Base-by-base conservation (phyloP, 2,888 invertebrate species). In the Noctua fimbriata region DNA sequence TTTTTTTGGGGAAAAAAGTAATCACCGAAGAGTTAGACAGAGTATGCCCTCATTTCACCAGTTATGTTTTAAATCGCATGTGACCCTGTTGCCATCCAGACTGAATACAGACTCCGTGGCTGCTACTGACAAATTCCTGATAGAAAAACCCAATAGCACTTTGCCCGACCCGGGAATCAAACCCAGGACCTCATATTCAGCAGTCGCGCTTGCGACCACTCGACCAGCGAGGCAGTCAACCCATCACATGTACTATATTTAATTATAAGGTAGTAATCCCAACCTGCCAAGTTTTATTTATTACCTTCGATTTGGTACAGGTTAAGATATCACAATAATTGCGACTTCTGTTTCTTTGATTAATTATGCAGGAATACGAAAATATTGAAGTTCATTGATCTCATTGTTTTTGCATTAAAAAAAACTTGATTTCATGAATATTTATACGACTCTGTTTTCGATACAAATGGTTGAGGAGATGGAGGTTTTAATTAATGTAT, bases 271-370 rank as follows among this genome's bases (percentile, higher is more conserved):
- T 49, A 60, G 77, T 52, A 71, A 71, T 82, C 49, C 52, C 6
- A 73, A 32, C 55, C 63, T 55, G 63, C 12, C 44, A 60, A 72
- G 24, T 24, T 70, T 79, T 79, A 89, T 89, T 89, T 84, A 87
- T 85, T 79, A 41, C 78, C 28, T 60, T 71, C 75, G 44, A 76
- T 76, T 67, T 28, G 1, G 49, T 52, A 41, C 60, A 66, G 69
- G 79, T 88, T 76, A 71, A 88, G 87, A 85, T 85, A 85, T 89
- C 87, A 88, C 52, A 81, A 78, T 89, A 83, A 82, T 85, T 81
- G 63, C 67, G 73, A 81, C 83, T 89, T 87, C 85, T 89, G 88
- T 89, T 78, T 73, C 58, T 44, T 32, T 85, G 79, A 85, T 84
- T 66, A 80, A 89, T 81, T 76, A 77, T 79, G 24, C 69, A 81